Evolutionary conservation across 1,140 invertebrate genomes (phyloP), one percentile per base, ranked within the genome.

Genomic region (Drosophila serrata): DNA sequence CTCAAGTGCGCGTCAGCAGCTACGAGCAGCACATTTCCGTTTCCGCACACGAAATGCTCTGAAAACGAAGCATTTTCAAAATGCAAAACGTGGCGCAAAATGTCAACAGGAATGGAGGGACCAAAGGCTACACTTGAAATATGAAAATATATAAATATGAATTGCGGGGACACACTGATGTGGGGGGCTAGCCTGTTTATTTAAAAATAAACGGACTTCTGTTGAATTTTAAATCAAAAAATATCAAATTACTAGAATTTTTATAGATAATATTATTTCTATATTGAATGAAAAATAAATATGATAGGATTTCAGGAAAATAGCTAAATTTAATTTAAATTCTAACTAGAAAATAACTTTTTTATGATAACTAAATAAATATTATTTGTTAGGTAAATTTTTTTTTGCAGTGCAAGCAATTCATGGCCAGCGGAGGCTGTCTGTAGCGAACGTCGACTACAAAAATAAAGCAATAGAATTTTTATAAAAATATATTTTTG

Each of bases 41-140:
- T 87, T 87, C 84, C 84, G 84, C 64, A 87, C 84, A 87, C 84
- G 84, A 87, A 87, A 87, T 80, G 80, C 84, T 86, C 76, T 84
- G 67, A 79, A 87, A 84, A 78, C 84, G 85, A 48, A 88, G 67
- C 84, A 87, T 88, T 87, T 87, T 88, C 84, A 70, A 70, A 88
- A 87, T 87, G 84, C 84, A 87, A 87, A 87, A 87, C 84, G 84
- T 87, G 84, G 84, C 68, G 37, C 84, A 88, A 77, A 87, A 84
- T 87, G 84, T 87, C 80, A 87, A 80, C 84, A 80, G 72, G 56
- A 64, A 24, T 45, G 48, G 63, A 39, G 42, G 31, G n/a, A 39
- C 27, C 17, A 42, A 31, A n/a, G 24, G 55, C 9, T 42, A 33
- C 61, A 64, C 61, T 17, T 4, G 0, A 24, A 64, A 17, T 55